Percentiles rank a stretch among this genome's conserved stretches.
Evolutionary conservation across 2,113 vertebrate species (phyloP).

Genomic region (Zapornia atra): DNA sequence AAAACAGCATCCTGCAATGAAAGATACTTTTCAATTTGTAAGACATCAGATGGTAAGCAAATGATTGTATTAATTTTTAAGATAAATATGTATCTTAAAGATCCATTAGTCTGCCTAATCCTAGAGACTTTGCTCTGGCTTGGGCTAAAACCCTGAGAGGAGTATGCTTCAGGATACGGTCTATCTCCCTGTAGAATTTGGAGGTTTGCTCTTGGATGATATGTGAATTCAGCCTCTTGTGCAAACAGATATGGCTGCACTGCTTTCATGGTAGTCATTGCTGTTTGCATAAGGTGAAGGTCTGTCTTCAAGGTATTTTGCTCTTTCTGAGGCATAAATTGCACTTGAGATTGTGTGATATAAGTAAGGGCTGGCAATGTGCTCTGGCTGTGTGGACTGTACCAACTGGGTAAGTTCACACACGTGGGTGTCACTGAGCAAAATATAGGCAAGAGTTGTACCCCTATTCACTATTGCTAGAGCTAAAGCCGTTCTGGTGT

Average conservation of each 20-base stretch:
- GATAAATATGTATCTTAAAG: not conserved
- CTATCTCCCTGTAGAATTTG: not conserved
- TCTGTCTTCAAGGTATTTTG: not conserved
- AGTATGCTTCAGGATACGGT: not conserved
- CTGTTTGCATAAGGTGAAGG: not conserved
- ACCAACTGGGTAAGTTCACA: not conserved
- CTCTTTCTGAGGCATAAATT: not conserved
- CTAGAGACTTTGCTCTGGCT: not conserved
- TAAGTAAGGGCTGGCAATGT: not conserved
- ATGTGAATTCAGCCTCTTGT: not conserved
- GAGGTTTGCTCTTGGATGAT: not conserved
- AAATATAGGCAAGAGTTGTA: not conserved
- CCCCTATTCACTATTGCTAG: not conserved
- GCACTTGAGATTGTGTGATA: not conserved
- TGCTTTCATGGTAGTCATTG: not conserved
- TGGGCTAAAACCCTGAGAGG: not conserved
- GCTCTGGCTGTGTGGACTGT: not conserved
- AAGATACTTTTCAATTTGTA: conserved; percentile 82
- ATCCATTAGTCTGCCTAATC: not conserved
- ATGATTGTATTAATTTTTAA: not conserved
- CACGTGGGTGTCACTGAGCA: not conserved
- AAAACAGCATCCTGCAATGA: conserved; percentile 84
- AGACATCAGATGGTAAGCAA: conserved; percentile 80
- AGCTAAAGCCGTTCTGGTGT: not conserved
- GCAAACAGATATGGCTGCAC: not conserved